Evolutionary conservation across 2,113 vertebrate genomes (phyloP), one percentile per base, ranked within the genome.

Genomic region (Ctenomys sociabilis): DNA sequence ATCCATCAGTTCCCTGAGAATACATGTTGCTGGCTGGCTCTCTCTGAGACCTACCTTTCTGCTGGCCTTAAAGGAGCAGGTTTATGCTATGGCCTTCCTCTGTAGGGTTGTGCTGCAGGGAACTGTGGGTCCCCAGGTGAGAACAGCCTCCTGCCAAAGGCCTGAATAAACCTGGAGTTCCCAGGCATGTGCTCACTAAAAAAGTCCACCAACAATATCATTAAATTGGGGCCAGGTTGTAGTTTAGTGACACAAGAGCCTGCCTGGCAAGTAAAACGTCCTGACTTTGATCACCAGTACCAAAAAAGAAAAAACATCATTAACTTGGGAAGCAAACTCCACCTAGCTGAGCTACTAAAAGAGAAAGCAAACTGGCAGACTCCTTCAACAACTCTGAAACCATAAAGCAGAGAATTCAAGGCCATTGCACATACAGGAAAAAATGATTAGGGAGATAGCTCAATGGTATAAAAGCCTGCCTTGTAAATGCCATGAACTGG

Each of bases 301-400:
- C 54, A 57, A 57, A 57, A 57, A 5, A 57, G 16, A 57, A 57
- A 57, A 57, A 57, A 57, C 17, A 32, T 2, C 40, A 54, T 14
- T 3, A 7, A 52, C 21, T 14, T 4, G 16, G n/a, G 75, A 84
- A 73, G 64, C 30, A 63, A 28, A 52, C 7, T 49, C 72, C 49
- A 82, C 66, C 64, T 17, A 40, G 2, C 30, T 16, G 28, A 57
- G 43, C 30, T 21, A 11, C 68, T 28, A 19, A 68, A 73, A 78
- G 14, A 35, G 16, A 40, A 40, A 1, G 13, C 32, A n/a, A 2
- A 49, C 49, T 0, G 0, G 32, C 37, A 11, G 17, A 43, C 1
- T 4, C 10, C 91, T n/a, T 52, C 7, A 45, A 28, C 13, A 72
- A 52, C 19, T 88, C 73, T 78, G 59, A 88, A 17, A 77, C 35